Conservation (phyloP, 2,113 vertebrate species). For the Telmatochromis bifrenatus region DNA sequence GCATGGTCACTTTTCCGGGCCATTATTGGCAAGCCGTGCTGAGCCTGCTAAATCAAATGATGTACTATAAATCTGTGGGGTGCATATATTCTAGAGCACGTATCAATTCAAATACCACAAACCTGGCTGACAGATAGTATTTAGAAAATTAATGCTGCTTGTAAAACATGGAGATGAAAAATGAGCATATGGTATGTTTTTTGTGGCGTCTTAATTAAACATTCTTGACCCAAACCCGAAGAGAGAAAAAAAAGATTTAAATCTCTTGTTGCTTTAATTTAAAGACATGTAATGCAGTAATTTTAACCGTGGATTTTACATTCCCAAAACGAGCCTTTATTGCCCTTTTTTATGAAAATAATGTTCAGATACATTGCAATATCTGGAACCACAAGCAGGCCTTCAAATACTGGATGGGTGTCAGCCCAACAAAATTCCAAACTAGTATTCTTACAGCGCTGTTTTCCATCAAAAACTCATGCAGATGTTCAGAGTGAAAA, state of each 20-base stretch:
- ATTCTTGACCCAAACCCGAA: neutral
- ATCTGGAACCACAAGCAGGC: conserved; percentile 40
- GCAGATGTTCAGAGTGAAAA: neutral
- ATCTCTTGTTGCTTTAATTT: neutral
- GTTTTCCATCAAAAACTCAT: neutral
- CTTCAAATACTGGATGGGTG: conserved; percentile 10
- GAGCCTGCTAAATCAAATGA: neutral
- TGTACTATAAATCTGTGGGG: conserved; percentile 10
- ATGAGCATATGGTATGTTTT: neutral
- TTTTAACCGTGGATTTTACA: neutral
- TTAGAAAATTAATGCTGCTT: neutral
- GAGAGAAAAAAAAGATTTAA: neutral
- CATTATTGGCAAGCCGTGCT: neutral
- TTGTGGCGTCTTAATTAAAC: neutral
- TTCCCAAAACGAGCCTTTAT: neutral
- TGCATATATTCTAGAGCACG: neutral
- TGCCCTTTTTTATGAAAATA: conserved; percentile 50
- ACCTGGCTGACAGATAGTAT: neutral
- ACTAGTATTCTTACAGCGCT: neutral
- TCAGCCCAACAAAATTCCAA: conserved; percentile 24
- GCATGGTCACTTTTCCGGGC: neutral
- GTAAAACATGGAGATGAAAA: neutral
- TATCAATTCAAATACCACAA: conserved; percentile 13
- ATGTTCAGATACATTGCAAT: conserved; percentile 7
- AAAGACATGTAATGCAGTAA: neutral